These are phyloP conservation scores for Tholera decimalis DNA, from an alignment of 2,888 invertebrate species.

Conservation along the genomic window DNA sequence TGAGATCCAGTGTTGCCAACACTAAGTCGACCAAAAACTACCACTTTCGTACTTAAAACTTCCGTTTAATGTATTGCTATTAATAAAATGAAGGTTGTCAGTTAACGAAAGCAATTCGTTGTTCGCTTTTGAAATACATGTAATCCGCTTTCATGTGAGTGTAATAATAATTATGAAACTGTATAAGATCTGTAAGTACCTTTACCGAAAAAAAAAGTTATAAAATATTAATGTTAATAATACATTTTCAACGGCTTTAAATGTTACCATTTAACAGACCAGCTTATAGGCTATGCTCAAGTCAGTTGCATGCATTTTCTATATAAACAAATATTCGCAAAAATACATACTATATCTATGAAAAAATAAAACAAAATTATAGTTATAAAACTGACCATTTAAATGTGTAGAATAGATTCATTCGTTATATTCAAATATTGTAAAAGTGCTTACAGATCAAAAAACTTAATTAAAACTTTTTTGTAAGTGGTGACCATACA, in stretches of 20 bases:
- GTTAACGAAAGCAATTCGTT: constrained; percentile 82
- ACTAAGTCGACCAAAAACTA: constrained; percentile 70
- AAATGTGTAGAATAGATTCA: constrained; percentile 37
- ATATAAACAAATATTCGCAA: constrained; percentile 14
- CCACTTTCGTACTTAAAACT: constrained; percentile 55
- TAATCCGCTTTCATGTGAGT: constrained; percentile 87
- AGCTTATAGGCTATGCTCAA: constrained; percentile 12
- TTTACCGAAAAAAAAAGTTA: constrained; percentile 54
- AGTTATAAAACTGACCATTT: constrained; percentile 35
- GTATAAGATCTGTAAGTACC: constrained; percentile 79
- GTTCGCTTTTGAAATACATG: constrained; percentile 81
- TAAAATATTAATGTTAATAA: constrained; percentile 29
- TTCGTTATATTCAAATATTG: constrained; percentile 35
- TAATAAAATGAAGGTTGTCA: constrained; percentile 78
- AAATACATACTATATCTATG: constrained; percentile 13
- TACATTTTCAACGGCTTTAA: constrained; percentile 30
- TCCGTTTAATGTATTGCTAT: constrained; percentile 60
- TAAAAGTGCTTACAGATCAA: constrained; percentile 74
- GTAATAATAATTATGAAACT: constrained; percentile 76
- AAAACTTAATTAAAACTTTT: constrained; percentile 65
- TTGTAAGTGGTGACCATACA: constrained; percentile 76
- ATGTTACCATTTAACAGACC: constrained; percentile 6
- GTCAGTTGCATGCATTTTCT: constrained; percentile 7
- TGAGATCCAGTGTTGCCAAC: constrained; percentile 74
- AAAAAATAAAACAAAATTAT: constrained; percentile 18